These are phyloP conservation scores for Drosophila saltans DNA, from an alignment of 1,140 invertebrate genomes.

Conservation along the genomic window DNA sequence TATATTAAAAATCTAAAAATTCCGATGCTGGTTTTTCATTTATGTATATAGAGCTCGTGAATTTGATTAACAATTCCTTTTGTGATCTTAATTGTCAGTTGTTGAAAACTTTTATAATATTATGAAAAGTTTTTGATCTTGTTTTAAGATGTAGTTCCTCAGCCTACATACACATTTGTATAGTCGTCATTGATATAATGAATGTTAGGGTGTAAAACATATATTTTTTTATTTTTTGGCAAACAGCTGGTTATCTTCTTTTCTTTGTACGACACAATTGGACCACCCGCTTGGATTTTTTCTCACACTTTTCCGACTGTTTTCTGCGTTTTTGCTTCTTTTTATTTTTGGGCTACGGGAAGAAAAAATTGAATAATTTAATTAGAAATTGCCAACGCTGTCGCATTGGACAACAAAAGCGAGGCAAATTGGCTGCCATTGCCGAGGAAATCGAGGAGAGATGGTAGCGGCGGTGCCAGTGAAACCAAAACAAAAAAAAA, in stretches of 20 bases:
- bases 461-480: neutral
- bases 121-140: too few species aligned
- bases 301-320: constrained; percentile 10
- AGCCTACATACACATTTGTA: too few species aligned
- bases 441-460: constrained; percentile 5
- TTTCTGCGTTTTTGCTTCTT: constrained; percentile 14
- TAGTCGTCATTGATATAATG: too few species aligned
- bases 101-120: too few species aligned
- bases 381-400: constrained; percentile 80
- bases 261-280: constrained; percentile 1
- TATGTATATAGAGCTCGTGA: too few species aligned
- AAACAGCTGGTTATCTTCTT: constrained; percentile 38
- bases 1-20: too few species aligned
- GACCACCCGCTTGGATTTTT: constrained; percentile 37
- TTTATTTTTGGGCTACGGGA: constrained; percentile 21
- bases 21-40: too few species aligned
- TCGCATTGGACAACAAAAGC: constrained; percentile 78
- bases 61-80: too few species aligned
- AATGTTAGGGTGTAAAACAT: neutral
- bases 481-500: neutral
- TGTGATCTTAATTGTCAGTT: too few species aligned
- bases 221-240: constrained; percentile 30
- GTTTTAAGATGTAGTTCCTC: too few species aligned
- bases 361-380: constrained; percentile 74
- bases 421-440: constrained; percentile 69